These are phyloP conservation scores for Plumapathes pennacea DNA, from an alignment of 92 coral and sea anemone genomes.

Conservation along the genomic window DNA sequence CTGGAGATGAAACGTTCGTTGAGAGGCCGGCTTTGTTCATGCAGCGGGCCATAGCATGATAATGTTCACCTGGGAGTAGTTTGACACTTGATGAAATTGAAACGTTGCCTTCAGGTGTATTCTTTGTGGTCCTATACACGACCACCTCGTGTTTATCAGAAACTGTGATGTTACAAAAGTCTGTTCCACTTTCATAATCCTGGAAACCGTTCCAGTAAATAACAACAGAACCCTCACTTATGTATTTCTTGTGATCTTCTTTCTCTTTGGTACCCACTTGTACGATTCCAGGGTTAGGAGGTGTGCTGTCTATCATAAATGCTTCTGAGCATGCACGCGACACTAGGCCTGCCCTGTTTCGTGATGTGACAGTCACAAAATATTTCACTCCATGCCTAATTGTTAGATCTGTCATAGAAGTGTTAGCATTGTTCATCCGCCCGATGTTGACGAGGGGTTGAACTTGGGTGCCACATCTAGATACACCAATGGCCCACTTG, in stretches of 20 bases:
- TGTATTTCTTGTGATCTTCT: too few relatives aligned
- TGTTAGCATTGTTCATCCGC: constrained; percentile 57
- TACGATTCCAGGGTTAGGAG: constrained; percentile 67
- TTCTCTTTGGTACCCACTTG: too few relatives aligned
- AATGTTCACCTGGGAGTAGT: constrained; percentile 33
- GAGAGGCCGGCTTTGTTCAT: constrained; percentile 79
- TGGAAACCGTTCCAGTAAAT: constrained; percentile 63
- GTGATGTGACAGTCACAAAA: constrained; percentile 79
- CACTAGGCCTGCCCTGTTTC: constrained; percentile 82
- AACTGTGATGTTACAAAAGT: constrained; percentile 50
- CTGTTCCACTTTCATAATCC: constrained; percentile 78
- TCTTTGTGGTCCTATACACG: constrained; percentile 4
- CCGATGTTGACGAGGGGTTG: constrained; percentile 93
- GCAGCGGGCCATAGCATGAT: constrained; percentile 47
- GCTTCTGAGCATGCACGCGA: constrained; percentile 88
- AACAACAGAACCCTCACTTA: constrained; percentile 6
- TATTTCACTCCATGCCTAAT: constrained; percentile 67
- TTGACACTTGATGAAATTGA: constrained; percentile 5
- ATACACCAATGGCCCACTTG: constrained; percentile 94
- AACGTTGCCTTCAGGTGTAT: constrained; percentile 11
- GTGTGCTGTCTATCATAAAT: constrained; percentile 67
- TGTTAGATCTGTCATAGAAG: constrained; percentile 57
- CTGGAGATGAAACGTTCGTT: constrained; percentile 18
- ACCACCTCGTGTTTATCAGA: not conserved
- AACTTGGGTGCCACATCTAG: constrained; percentile 87